Evolutionary conservation across 2,888 invertebrate species (phyloP), one percentile per base, ranked within the genome.

Genomic region (Bembecia ichneumoniformis): DNA sequence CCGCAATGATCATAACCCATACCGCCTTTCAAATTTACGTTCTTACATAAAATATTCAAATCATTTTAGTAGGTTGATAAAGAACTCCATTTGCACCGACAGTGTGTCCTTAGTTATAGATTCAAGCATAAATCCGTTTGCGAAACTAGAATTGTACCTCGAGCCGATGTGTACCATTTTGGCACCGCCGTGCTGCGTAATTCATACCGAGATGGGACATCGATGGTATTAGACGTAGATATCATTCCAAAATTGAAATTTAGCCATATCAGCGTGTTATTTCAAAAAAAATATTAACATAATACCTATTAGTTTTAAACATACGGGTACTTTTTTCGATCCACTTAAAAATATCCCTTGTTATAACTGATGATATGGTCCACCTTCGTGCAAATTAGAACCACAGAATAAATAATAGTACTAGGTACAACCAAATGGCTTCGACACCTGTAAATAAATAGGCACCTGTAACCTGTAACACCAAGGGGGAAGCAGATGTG

Each of bases 91-190:
- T 17, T 44, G 13, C 10, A 44, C 3, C 16, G 17, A 3, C 44
- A 52, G 71, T 78, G 58, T 70, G 66, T 69, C 62, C 54, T 56
- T 58, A 64, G 53, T 56, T 70, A 70, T 70, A 66, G 72, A 72
- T 74, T 66, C 67, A 60, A 66, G 65, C 71, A 77, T 81, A 81
- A 80, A 81, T 80, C 75, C 77, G 74, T 70, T 75, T 68, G 66
- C 66, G 67, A 74, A 76, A 74, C 68, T 71, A 68, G 68, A 74
- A 71, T 68, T 68, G 66, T 64, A 68, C 68, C 63, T 58, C 60
- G 68, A 71, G 71, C 68, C 71, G 69, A 71, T 62, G 74, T 69
- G 72, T 74, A 71, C 63, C 64, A 66, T 75, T 78, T 77, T 78
- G 76, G 78, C 1, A 28, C 60, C 53, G 56, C 62, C 65, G 57